Evolutionary conservation across 2,113 vertebrate genomes (phyloP).

Genomic region (Ptyas mucosa): DNA sequence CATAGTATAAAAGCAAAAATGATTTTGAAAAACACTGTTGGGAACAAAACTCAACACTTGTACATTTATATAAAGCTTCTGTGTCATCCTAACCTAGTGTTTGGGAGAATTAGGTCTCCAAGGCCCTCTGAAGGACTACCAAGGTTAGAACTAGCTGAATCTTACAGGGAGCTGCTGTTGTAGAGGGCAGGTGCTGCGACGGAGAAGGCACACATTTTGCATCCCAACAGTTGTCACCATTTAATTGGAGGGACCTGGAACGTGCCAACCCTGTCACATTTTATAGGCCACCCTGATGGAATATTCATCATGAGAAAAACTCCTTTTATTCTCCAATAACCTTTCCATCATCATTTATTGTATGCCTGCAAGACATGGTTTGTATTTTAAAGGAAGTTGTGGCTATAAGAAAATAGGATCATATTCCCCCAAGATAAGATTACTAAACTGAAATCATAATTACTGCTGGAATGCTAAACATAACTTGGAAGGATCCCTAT

Average conservation of each 20-base stretch:
- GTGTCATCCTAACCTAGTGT: not conserved
- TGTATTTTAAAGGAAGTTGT: not conserved
- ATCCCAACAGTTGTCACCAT: not conserved
- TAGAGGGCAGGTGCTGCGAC: not conserved
- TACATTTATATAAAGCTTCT: not conserved
- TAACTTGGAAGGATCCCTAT: not conserved
- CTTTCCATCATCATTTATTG: not conserved
- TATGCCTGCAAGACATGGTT: not conserved
- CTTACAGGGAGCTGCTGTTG: not conserved
- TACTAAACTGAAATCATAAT: not conserved
- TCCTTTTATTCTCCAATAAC: not conserved
- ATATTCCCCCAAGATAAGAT: not conserved
- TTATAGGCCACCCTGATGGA: not conserved
- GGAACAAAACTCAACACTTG: not conserved
- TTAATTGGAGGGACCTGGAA: not conserved
- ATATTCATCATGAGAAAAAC: not conserved
- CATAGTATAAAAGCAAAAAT: not conserved
- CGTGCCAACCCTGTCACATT: not conserved
- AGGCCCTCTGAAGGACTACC: not conserved
- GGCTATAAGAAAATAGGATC: not conserved
- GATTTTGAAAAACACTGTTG: not conserved
- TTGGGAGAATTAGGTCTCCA: not conserved
- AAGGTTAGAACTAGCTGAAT: not conserved
- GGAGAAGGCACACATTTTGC: not conserved
- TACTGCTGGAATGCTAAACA: not conserved